Evolutionary conservation across 53 echinoderm and acorn worm genomes (phyloP), one percentile per base, ranked within the genome.

Genomic region (Holothuria leucospilota): DNA sequence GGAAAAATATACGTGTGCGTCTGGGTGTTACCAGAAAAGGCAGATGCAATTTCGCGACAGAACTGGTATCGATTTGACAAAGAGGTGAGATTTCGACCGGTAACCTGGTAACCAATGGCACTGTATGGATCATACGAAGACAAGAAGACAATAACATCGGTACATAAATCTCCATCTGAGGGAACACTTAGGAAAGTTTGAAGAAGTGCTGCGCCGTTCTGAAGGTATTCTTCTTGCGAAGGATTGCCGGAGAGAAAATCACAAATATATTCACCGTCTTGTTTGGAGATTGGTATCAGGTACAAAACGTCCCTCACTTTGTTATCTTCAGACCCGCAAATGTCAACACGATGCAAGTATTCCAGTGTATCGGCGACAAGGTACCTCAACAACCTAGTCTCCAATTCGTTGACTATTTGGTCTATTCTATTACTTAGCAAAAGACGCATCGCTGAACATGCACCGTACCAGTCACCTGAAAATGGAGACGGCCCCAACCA

Each of bases 401-500:
- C 20, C 4, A 77, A 7, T 25, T 25, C 13, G 20, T 49, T 13
- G 77, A 77, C 23, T 23, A 77, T 77, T 20, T 25, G n/a, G 2
- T 49, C 51, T 27, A 77, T 53, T 20, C 27, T 9, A 49, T 51
- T 51, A 24, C 23, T 51, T 4, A 51, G n/a, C 8, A 77, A 53
- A 20, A 77, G 10, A 18, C 77, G 21, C 10, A 77, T 10, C 9
- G 77, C 77, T 20, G 77, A 77, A 25, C 77, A 77, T 5, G 40
- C 77, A 6, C 77, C 77, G n/a, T 21, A 53, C 21, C 21, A 39
- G 25, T 77, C 77, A 13, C 20, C 6, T 8, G 77, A 77, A 39
- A 77, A 77, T 20, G 77, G 77, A 2, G 77, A 77, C 15, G 77
- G 77, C 8, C 77, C 77, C 8, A 77, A 23, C 77, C 77, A 77